These are phyloP conservation scores for Mesembrinibis cayennensis DNA, from an alignment of 2,113 vertebrate species.

Conservation along the genomic window DNA sequence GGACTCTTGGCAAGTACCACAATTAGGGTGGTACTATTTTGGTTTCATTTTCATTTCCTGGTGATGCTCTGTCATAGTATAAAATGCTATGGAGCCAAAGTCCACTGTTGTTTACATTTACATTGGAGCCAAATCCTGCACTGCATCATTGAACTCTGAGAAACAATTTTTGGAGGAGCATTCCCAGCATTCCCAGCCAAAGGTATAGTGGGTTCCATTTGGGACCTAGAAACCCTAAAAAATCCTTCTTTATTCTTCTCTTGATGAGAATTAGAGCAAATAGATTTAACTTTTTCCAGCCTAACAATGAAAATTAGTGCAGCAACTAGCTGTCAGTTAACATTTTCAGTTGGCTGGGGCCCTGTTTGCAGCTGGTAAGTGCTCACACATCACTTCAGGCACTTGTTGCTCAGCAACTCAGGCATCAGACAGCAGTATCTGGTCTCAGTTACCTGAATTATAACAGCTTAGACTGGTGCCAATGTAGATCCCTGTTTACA, in stretches of 20 bases:
- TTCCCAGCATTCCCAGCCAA: not conserved
- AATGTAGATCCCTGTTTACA: not conserved
- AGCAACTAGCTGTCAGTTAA: not conserved
- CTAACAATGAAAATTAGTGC: not conserved
- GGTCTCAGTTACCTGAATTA: not conserved
- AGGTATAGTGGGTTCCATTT: not conserved
- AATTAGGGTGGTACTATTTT: not conserved
- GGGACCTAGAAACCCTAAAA: not conserved
- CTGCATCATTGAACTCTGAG: not conserved
- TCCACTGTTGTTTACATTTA: not conserved
- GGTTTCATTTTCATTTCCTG: not conserved
- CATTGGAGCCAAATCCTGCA: not conserved
- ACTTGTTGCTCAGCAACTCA: not conserved
- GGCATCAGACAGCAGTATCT: not conserved
- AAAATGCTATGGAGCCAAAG: not conserved
- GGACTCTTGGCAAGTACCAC: not conserved
- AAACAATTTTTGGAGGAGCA: not conserved
- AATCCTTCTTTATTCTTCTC: not conserved
- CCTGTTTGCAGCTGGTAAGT: not conserved
- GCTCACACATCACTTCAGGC: not conserved
- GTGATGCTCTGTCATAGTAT: not conserved
- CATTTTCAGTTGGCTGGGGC: not conserved
- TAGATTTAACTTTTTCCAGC: not conserved
- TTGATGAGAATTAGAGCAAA: not conserved
- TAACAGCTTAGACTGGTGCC: not conserved